A percentile compares a stretch with the other conserved stretches of the same genome.
Evolutionary conservation across 2,797 vertebrate species (phyloP).

Genomic region (Columba guinea): DNA sequence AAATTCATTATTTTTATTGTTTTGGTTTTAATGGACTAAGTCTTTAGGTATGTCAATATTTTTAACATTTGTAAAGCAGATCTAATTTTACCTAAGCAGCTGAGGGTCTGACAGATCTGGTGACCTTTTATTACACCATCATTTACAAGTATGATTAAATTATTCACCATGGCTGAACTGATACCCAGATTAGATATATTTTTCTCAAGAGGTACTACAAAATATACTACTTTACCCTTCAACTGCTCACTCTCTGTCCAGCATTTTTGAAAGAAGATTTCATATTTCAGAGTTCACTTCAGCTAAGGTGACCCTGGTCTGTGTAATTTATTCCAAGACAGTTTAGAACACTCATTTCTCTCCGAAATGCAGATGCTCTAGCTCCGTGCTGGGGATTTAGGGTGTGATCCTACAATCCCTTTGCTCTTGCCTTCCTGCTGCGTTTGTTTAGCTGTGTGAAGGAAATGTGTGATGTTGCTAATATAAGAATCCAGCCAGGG

Average conservation of each 20-base stretch:
- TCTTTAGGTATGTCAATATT: not conserved
- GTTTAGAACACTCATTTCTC: not conserved
- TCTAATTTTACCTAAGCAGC: slow-evolving; percentile 21
- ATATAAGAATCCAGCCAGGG: not conserved
- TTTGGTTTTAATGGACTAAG: not conserved
- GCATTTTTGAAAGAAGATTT: slow-evolving; percentile 6
- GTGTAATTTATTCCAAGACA: not conserved
- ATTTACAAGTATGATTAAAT: slow-evolving; percentile 71
- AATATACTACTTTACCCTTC: not conserved
- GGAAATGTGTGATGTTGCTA: not conserved
- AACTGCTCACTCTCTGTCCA: not conserved
- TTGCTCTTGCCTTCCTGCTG: not conserved
- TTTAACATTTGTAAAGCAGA: slow-evolving; percentile 15
- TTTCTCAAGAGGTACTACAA: slow-evolving; percentile 43
- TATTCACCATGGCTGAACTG: slow-evolving; percentile 41
- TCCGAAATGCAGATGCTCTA: not conserved
- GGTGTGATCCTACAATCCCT: slow-evolving; percentile 33
- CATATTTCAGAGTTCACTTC: slow-evolving; percentile 2
- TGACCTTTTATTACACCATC: slow-evolving; percentile 60
- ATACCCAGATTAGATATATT: slow-evolving; percentile 18
- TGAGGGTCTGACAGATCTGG: slow-evolving; percentile 33
- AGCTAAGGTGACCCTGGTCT: slow-evolving; percentile 45
- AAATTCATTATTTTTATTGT: not conserved
- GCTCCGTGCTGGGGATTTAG: not conserved
- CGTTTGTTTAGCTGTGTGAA: not conserved